Percentiles rank a stretch among this genome's conserved stretches.
These are phyloP conservation scores for Intellagama lesueurii DNA, from an alignment of 2,797 vertebrate genomes.

Conservation along the genomic window DNA sequence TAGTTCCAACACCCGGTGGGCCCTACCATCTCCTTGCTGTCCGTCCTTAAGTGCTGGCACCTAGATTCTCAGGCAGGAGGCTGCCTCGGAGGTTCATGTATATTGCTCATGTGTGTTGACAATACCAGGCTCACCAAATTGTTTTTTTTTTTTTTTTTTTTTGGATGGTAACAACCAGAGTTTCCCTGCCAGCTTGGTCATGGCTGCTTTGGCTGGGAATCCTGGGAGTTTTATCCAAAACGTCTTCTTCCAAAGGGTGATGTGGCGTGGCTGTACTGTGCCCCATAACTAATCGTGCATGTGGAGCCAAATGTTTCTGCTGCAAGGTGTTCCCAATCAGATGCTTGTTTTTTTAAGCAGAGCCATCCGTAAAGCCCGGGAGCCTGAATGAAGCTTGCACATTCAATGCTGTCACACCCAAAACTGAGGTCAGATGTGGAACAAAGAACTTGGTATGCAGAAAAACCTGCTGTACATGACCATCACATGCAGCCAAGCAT, in stretches of 20 bases:
- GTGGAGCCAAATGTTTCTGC: not conserved
- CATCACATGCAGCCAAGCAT: too few species aligned
- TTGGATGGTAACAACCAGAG: not conserved
- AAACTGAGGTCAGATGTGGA: too few species aligned
- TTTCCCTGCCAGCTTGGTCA: too few species aligned
- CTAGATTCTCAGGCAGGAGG: constrained; percentile 53
- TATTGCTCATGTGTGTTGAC: not conserved
- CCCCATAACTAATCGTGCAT: not conserved
- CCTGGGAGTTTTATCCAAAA: too few species aligned
- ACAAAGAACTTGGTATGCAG: too few species aligned
- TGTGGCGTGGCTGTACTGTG: not conserved
- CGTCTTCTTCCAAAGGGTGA: too few species aligned
- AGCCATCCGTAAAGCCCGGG: not conserved
- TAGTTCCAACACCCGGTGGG: not conserved
- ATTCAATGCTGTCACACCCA: too few species aligned
- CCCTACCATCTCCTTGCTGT: too few species aligned
- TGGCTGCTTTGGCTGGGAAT: too few species aligned
- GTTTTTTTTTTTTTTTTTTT: too few species aligned
- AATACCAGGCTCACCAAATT: not conserved
- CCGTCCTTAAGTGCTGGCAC: not conserved
- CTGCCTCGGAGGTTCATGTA: constrained; percentile 6
- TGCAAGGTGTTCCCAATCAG: not conserved
- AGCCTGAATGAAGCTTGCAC: too few species aligned
- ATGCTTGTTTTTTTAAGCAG: not conserved
- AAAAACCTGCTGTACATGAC: too few species aligned